A percentile compares a stretch with the other conserved stretches of the same genome.
phyloP scores from a whole-genome alignment of 2,888 invertebrate species.

The Tenthredo notha region DNA sequence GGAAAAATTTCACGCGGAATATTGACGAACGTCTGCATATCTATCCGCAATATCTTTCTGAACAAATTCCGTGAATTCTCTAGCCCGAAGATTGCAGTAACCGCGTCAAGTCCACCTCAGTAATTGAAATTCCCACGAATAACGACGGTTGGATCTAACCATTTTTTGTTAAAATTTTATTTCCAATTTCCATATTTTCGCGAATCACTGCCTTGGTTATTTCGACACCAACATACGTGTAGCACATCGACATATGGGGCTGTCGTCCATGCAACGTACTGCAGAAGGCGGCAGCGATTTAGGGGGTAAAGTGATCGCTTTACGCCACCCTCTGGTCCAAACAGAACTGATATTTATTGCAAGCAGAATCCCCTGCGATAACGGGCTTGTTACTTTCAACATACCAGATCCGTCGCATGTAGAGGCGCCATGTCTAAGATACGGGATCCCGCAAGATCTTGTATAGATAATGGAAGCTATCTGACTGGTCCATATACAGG shows the following conservation, averaged over 20 bases:
- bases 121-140: not conserved
- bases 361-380: constrained; percentile 62
- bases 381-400: constrained; percentile 67
- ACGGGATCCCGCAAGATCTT: constrained; percentile 64
- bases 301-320: constrained; percentile 42
- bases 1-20: not conserved
- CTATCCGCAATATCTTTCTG: not conserved
- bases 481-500: constrained; percentile 42
- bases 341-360: constrained; percentile 45
- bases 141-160: not conserved
- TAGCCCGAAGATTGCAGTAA: not conserved
- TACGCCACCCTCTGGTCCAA: constrained; percentile 45
- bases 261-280: not conserved
- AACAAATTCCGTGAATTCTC: not conserved
- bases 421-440: constrained; percentile 54
- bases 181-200: constrained; percentile 18
- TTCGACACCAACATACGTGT: not conserved
- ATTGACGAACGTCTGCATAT: not conserved
- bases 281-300: constrained; percentile 6
- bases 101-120: not conserved
- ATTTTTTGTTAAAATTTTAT: not conserved
- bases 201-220: constrained; percentile 18
- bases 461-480: constrained; percentile 58
- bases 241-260: not conserved
- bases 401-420: constrained; percentile 62